Evolutionary conservation across 37 sponge, comb jelly and placozoan genomes (phyloP).

Genomic region (Chondrosia reniformis): DNA sequence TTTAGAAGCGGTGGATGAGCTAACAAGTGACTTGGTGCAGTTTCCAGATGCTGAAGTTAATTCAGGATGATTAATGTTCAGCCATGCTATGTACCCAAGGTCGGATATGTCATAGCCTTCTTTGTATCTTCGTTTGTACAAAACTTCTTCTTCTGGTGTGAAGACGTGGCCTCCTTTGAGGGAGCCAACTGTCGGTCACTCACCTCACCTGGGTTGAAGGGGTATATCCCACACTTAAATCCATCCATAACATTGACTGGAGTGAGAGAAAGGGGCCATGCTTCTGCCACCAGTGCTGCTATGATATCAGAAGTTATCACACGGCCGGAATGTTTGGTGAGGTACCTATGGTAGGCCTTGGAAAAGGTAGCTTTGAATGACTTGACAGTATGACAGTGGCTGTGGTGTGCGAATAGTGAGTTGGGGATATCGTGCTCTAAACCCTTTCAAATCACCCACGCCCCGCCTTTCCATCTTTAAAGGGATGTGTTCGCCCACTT

Average conservation of each 20-base stretch:
- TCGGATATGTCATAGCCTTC: constrained; percentile 26
- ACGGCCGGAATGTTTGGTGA: too few species aligned
- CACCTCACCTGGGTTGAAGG: too few species aligned
- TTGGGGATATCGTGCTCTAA: constrained; percentile 16
- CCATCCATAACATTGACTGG: too few species aligned
- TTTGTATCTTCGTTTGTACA: constrained; percentile 17
- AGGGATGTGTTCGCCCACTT: constrained; percentile 25
- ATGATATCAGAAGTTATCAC: constrained; percentile 33
- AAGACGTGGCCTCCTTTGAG: neutral
- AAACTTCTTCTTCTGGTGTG: constrained; percentile 1
- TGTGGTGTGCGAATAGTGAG: constrained; percentile 34
- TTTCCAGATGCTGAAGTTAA: neutral
- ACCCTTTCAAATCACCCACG: constrained; percentile 53
- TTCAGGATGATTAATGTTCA: neutral
- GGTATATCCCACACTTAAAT: too few species aligned
- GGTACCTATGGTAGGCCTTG: too few species aligned
- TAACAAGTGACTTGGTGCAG: neutral
- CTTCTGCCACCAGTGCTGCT: constrained; percentile 38
- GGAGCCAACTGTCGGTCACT: too few species aligned
- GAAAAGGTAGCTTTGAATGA: too few species aligned
- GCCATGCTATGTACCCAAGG: neutral
- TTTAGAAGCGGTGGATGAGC: neutral
- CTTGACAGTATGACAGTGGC: constrained; percentile 48
- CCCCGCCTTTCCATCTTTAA: constrained; percentile 35
- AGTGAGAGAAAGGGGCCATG: too few species aligned